Base-by-base conservation (phyloP, 2,888 invertebrate genomes). In the Gastrophysa polygoni region DNA sequence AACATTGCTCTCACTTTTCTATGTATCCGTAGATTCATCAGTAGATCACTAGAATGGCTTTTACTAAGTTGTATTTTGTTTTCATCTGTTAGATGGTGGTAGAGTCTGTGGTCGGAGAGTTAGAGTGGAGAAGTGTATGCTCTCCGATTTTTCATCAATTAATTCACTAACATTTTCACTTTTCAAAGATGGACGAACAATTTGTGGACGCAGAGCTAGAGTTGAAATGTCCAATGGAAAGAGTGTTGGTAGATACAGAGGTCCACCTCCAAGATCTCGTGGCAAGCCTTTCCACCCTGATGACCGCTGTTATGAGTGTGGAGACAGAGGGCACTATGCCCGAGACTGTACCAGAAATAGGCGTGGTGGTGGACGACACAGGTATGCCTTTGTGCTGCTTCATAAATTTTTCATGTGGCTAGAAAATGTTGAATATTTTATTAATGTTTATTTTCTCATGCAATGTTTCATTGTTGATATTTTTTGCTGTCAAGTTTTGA, bases 221-320 rank as follows among this genome's bases (percentile, higher is more conserved):
- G 96, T 96, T 7, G 97, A 97, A 82, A 87, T 94, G 82, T 96
- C 96, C 1, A 95, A 93, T 76, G 96, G 96, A 17, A 92, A 92
- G 79, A 86, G 89, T 49, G 80, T 83, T 54, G 78, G 80, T 32
- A 74, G 80, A 34, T 79, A 79, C 59, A 77, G 85, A 18, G 84
- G 88, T 7, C 87, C 87, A 0, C 87, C 88, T 0, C 86, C 88
- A 1, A 84, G 88, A 57, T 80, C 85, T 51, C 80, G 85, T 34
- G 89, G 90, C n/a, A 83, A 89, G 51, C 91, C 93, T 17, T 91
- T 93, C 76, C 91, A 95, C 71, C 93, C 94, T 8, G 94, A 95
- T 75, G 96, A 96, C 83, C 89, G 93, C 66, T 96, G 96, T 82
- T 96, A 96, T 78, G 95, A 96, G 78, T 96, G 96, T 82, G 96